Evolutionary conservation across 2,888 invertebrate species (phyloP), one percentile per base, ranked within the genome.

Genomic region (Calameuta idolon): DNA sequence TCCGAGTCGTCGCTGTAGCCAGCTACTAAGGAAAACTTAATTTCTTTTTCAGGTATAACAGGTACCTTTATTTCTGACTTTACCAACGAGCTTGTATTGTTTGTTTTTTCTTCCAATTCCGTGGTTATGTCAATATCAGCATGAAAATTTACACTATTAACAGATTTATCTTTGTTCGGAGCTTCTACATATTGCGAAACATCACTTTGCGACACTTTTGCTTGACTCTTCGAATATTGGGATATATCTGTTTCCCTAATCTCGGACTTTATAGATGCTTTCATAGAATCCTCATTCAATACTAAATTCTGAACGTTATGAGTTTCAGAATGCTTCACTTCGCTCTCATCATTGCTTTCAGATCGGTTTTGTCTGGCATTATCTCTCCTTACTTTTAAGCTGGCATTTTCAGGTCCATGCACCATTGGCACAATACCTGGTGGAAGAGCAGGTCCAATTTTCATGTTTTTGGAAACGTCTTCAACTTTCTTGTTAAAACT

Each of bases 1-100:
- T 93, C 93, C 0, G 93, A 92, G 82, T 93, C 93, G 80, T 93
- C 93, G 3, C 93, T 93, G 80, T 94, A 94, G 33, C 93, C 93
- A n/a, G 93, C 93, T 0, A 94, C 92, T 73, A 94, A 85, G 0
- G 93, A 93, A 82, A 93, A 81, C 77, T 83, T 89, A 0, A 90
- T 15, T 71, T 31, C 71, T 71, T 31, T 34, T 5, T 37, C 31
- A 31, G 73, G 35, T 37, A 68, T 37, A 11, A 74, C 34, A 9
- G 77, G 69, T 35, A 69, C 69, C 15, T 74, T 74, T 35, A 74
- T 74, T 11, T 69, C 74, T 11, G 74, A 74, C 74, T 75, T 11
- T 55, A 77, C 5, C 9, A 37, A 31, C 12, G 23, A 5, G 23
- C 68, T 77, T 23, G 69, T 75, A 69, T 75, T 37, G 35, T 34